These are phyloP conservation scores for Diplolepis rosae DNA, from an alignment of 2,888 invertebrate species.

Conservation along the genomic window DNA sequence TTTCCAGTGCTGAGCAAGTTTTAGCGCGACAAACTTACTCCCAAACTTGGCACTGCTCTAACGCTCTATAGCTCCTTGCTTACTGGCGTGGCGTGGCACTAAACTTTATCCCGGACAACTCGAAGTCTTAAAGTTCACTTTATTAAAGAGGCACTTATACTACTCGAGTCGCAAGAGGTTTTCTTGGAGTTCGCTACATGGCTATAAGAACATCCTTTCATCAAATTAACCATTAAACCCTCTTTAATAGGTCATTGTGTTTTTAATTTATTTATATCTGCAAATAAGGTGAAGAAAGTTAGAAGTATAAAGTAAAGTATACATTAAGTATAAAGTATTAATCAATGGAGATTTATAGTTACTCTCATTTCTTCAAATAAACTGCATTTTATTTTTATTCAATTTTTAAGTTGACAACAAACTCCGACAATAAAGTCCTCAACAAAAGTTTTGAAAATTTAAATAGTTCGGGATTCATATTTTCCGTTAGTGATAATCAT, in stretches of 20 bases:
- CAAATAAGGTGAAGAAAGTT: no score
- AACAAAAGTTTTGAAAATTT: no score
- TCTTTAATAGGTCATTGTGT: conserved; percentile 28
- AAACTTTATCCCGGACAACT: conserved; percentile 63
- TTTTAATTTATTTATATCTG: no score
- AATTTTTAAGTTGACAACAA: no score
- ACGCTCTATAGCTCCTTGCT: conserved; percentile 42
- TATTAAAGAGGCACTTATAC: conserved; percentile 58
- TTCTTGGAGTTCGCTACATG: neutral
- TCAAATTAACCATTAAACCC: conserved; percentile 44
- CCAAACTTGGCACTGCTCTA: conserved; percentile 57
- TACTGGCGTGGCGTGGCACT: conserved; percentile 52
- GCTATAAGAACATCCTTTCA: conserved; percentile 37
- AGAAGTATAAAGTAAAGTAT: no score
- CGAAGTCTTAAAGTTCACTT: conserved; percentile 65
- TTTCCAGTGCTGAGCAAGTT: conserved; percentile 44
- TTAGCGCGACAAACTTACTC: conserved; percentile 55
- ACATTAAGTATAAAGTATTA: no score
- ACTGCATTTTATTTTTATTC: no score
- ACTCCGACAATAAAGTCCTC: no score
- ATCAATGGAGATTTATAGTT: no score
- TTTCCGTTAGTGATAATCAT: no score
- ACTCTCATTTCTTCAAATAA: no score
- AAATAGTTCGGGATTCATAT: no score
- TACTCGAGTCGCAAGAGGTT: conserved; percentile 13